phyloP scores from a whole-genome alignment of 2,113 vertebrate genomes.

The Sorex fumeus region DNA sequence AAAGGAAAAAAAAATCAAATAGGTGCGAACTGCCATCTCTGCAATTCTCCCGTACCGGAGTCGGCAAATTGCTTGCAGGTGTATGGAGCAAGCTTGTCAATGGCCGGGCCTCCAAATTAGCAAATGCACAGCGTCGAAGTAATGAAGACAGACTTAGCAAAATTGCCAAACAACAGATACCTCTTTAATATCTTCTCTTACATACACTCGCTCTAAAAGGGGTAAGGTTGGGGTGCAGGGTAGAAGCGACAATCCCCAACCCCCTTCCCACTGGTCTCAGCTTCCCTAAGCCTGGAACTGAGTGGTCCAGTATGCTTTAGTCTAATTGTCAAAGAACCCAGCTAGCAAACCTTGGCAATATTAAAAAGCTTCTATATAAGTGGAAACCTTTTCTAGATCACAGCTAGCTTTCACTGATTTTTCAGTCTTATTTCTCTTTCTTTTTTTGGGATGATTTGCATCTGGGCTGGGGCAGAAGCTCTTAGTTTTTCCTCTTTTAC shows the following conservation, averaged over 20 bases:
- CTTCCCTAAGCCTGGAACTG: constrained; percentile 80
- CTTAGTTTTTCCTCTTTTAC: constrained; percentile 23
- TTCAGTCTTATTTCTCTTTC: constrained; percentile 49
- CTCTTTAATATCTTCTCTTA: constrained; percentile 90
- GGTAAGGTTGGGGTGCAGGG: constrained; percentile 39
- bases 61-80: constrained; percentile 99
- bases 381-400: constrained; percentile 45
- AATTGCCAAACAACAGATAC: constrained; percentile 93
- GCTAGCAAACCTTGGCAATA: constrained; percentile 71
- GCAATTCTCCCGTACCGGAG: constrained; percentile 96
- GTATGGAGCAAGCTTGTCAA: constrained; percentile 97
- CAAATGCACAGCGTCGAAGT: constrained; percentile 96
- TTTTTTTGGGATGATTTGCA: constrained; percentile 59
- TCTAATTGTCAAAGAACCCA: constrained; percentile 82
- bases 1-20: constrained; percentile 92
- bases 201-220: constrained; percentile 75
- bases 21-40: constrained; percentile 98
- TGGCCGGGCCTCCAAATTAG: constrained; percentile 97
- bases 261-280: constrained; percentile 77
- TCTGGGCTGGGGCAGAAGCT: not conserved
- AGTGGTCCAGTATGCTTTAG: constrained; percentile 76
- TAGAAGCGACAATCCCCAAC: constrained; percentile 36
- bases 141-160: constrained; percentile 95
- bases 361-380: constrained; percentile 49
- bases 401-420: constrained; percentile 33